Conservation (phyloP, 64 coral and sea anemone species). For the Montipora sp. region DNA sequence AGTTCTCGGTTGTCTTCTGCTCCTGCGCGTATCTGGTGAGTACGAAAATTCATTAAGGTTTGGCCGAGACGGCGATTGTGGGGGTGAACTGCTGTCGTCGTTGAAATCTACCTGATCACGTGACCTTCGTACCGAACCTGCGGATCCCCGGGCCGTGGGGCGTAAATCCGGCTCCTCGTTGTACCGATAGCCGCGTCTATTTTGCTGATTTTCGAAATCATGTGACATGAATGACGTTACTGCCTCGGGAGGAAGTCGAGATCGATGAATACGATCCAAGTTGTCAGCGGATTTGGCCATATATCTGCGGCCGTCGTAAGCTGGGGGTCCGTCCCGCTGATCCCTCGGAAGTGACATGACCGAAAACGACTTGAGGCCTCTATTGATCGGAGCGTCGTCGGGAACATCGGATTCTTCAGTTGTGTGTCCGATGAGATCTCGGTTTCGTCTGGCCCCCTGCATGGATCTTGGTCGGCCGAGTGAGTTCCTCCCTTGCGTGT, state of each 20-base stretch:
- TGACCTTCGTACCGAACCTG: background rate
- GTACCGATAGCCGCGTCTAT: constrained; percentile 1
- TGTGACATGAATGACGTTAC: constrained; percentile 94
- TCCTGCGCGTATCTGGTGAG: background rate
- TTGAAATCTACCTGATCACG: constrained; percentile 9
- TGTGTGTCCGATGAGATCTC: constrained; percentile 33
- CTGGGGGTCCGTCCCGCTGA: constrained; percentile 59
- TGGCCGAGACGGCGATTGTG: constrained; percentile 8
- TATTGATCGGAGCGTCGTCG: constrained; percentile 40
- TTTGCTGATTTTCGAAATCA: constrained; percentile 57
- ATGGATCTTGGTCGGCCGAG: constrained; percentile 19
- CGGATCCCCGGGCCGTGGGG: background rate
- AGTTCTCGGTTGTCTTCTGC: constrained; percentile 48
- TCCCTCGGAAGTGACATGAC: constrained; percentile 47
- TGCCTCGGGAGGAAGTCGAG: constrained; percentile 56
- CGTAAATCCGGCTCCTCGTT: background rate
- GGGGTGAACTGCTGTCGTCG: constrained; percentile 49
- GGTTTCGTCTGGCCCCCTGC: background rate
- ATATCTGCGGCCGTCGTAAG: constrained; percentile 58
- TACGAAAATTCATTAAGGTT: constrained; percentile 14
- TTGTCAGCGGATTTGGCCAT: constrained; percentile 55
- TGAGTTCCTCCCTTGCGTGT: constrained; percentile 31
- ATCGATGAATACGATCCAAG: constrained; percentile 39
- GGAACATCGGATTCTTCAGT: constrained; percentile 72
- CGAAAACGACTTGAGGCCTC: constrained; percentile 52